phyloP scores from a whole-genome alignment of 2,888 invertebrate genomes.

The Brachyptera risi region DNA sequence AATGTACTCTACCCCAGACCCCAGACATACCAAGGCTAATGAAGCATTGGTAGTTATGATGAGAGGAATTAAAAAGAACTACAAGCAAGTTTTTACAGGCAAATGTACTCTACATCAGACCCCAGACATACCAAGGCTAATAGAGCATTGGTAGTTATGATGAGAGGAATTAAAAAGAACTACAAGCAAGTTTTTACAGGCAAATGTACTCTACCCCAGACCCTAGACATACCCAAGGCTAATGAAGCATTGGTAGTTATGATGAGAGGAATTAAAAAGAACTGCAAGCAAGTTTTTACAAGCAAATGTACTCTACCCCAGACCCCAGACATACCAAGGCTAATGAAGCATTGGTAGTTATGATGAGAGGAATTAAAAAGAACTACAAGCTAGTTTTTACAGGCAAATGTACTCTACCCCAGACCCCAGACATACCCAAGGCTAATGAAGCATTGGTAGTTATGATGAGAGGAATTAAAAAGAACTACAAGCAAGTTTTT shows the following conservation, averaged over 20 bases:
- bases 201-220: no score
- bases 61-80: constrained; percentile 17
- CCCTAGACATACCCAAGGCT: no score
- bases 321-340: no score
- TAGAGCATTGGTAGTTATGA: constrained; percentile 7
- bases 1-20: no score
- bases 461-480: constrained; percentile 19
- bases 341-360: neutral
- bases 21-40: no score
- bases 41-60: constrained; percentile 10
- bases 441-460: neutral
- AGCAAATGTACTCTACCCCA: no score
- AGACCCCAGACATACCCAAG: no score
- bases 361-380: constrained; percentile 17
- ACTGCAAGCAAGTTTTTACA: constrained; percentile 16
- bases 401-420: no score
- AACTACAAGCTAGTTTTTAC: constrained; percentile 16
- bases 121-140: no score
- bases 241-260: constrained; percentile 4
- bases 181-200: constrained; percentile 16
- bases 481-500: constrained; percentile 15
- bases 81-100: constrained; percentile 14
- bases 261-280: constrained; percentile 17
- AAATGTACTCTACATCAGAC: no score
- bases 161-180: constrained; percentile 17